phyloP scores from a whole-genome alignment of 2,797 vertebrate genomes.

The Taeniopygia guttata region DNA sequence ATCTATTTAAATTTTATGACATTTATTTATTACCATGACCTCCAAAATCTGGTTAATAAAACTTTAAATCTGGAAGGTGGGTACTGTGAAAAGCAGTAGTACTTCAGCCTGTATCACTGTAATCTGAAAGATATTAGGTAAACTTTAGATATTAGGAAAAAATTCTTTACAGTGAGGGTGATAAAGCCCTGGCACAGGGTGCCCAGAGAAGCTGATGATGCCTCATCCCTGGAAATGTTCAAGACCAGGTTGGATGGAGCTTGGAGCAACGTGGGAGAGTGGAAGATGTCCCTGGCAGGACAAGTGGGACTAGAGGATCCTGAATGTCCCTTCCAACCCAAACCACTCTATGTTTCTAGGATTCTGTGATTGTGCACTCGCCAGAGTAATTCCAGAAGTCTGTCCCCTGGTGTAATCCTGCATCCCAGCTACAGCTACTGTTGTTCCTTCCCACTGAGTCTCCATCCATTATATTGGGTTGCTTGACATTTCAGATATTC shows the following conservation, averaged over 20 bases:
- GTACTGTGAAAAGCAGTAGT: neutral
- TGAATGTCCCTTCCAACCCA: neutral
- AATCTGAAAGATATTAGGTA: neutral
- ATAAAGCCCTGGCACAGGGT: neutral
- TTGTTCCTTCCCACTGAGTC: neutral
- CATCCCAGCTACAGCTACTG: neutral
- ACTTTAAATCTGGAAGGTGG: neutral
- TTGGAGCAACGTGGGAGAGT: rapidly evolving
- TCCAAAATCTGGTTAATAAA: neutral
- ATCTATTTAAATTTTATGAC: neutral
- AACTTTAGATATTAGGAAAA: neutral
- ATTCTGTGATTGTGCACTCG: neutral
- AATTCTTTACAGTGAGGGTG: too few species aligned
- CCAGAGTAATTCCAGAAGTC: neutral
- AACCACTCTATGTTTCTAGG: neutral
- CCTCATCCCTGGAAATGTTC: neutral
- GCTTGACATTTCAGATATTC: neutral
- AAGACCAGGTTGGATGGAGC: neutral
- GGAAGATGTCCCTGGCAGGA: neutral
- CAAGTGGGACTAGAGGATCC: rapidly evolving
- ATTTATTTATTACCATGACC: neutral
- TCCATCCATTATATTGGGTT: neutral
- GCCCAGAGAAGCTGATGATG: neutral
- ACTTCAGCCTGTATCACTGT: neutral
- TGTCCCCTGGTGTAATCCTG: neutral